Base-by-base conservation (phyloP, 2,113 vertebrate species). In the Speoplatyrhinus poulsoni region DNA sequence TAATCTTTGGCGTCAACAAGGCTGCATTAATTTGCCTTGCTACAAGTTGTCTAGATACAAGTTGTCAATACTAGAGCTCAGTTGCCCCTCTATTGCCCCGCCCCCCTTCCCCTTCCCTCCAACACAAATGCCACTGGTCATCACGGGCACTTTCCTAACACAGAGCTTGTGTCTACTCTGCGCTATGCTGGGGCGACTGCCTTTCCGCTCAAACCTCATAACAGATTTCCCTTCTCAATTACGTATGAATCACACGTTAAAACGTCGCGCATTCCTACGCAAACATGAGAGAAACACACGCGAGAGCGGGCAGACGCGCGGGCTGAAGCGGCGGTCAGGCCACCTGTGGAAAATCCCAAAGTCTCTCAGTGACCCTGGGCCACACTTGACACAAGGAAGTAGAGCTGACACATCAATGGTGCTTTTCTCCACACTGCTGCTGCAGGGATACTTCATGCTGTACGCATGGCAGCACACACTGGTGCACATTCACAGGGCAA, bases 201-300 rank as follows among this genome's bases (percentile, higher is more conserved):
- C 54, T 17, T 19, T 41, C 17, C 49, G 1, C 19, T 7, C 15
- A 16, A 10, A 41, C 59, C 55, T 33, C 60, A 89, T 89, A 92
- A 91, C 87, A 92, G 90, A 91, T 82, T 90, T 92, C 88, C 88
- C 89, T 59, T 80, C 73, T 82, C 71, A 84, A 83, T 84, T 86
- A 84, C 49, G 57, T 68, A 76, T 81, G 85, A 89, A 84, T 85
- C 59, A 84, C 83, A 55, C 86, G 82, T 83, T 70, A 76, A 81
- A 81, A 81, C 75, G 78, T 86, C 80, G 84, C 70, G 79, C 46
- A 60, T 80, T 76, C 84, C 75, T 82, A 50, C 79, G 69, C 75
- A 91, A 89, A 87, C 82, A 89, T 54, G 70, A 74, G 70, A 74
- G 52, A 87, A 80, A 79, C 83, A 77, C 58, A 48, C 67, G 32